Evolutionary conservation across 2,797 vertebrate genomes (phyloP), one percentile per base, ranked within the genome.

Genomic region (Pelochelys cantorii): DNA sequence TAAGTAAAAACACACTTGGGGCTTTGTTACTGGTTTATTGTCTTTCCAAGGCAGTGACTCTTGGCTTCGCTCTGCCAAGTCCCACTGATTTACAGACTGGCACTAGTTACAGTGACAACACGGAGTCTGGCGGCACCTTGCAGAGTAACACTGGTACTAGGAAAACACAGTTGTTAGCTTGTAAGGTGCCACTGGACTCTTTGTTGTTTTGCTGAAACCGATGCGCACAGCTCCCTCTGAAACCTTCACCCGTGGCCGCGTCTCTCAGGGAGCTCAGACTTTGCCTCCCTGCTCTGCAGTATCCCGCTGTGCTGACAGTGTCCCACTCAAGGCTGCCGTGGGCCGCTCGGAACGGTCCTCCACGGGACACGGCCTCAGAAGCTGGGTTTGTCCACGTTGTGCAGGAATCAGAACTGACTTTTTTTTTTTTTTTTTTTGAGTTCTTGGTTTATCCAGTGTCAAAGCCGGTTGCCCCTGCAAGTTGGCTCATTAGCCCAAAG

Each of bases 401-500:
- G 48, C 31, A 74, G 84, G 48, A 6, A 34, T 9, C 23, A 7
- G 85, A 54, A 0, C 3, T 22, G 5, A 55, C 60, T 0, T 29
- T 71, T 18, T 4, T 75, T 25, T 71, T 18, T 4, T 75, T 25
- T 60, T 60, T 34, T 10, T 4, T 62, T 57, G 80, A 4, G 2
- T 13, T 77, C 18, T 57, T 42, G 42, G 74, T 23, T 77, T 27
- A 27, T 68, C 52, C 31, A 79, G n/a, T 2, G 0, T 84, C 34
- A 53, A 29, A 27, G 29, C 13, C 60, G 59, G 88, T 10, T 22
- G 79, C 23, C 11, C 20, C 48, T 11, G 34, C 42, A 23, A 1
- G 20, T 11, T 29, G 55, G 4, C 22, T 18, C 37, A 4, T 20
- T 14, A n/a, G 56, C 78, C 12, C 52, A 12, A 56, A 0, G 0